phyloP scores from a whole-genome alignment of 2,797 vertebrate species.

The Pelodytes ibericus region DNA sequence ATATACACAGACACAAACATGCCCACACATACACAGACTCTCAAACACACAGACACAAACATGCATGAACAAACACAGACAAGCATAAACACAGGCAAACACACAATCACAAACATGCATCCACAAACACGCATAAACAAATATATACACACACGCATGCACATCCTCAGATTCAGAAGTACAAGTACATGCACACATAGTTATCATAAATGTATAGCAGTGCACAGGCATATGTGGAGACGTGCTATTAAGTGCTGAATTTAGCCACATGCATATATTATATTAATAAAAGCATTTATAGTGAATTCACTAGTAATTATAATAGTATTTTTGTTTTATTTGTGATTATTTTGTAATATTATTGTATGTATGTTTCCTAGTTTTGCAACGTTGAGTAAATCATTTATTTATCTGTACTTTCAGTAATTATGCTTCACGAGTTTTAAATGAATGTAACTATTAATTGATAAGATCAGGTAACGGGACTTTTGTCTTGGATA shows the following conservation, averaged over 20 bases:
- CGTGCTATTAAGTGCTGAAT: no score
- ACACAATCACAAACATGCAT: not conserved
- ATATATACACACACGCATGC: not conserved
- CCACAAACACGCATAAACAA: not conserved
- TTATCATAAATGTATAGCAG: no score
- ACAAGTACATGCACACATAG: no score
- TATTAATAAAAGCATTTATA: no score
- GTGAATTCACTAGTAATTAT: no score
- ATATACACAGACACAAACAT: not conserved
- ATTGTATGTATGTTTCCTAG: no score
- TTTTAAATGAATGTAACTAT: constrained; percentile 69
- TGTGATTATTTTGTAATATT: no score
- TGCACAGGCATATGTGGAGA: no score
- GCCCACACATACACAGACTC: not conserved
- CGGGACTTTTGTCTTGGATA: constrained; percentile 69
- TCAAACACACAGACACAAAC: not conserved
- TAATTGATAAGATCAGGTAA: constrained; percentile 73
- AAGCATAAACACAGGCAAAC: not conserved
- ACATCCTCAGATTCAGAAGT: no score
- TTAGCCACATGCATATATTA: no score
- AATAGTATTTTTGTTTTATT: no score
- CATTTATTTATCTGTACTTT: not conserved
- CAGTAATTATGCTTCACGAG: constrained; percentile 60
- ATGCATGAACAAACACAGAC: not conserved
- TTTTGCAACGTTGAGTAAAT: no score